Percentiles rank a stretch among this genome's conserved stretches.
These are phyloP conservation scores for Percopsis transmontana DNA, from an alignment of 2,113 vertebrate species.

Conservation along the genomic window DNA sequence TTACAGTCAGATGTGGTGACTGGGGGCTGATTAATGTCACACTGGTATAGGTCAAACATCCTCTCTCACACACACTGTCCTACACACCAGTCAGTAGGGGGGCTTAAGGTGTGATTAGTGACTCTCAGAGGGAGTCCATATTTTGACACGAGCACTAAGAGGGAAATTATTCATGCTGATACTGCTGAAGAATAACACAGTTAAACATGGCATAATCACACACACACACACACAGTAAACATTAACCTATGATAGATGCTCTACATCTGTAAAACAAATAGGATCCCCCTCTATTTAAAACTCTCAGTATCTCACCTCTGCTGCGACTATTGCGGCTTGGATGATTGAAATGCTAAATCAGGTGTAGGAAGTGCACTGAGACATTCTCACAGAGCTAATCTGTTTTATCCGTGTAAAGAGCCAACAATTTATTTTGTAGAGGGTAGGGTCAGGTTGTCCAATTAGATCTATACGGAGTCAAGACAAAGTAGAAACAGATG, in stretches of 20 bases:
- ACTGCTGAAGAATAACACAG: background rate
- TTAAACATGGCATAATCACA: no score
- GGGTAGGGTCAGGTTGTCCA: conserved; percentile 10
- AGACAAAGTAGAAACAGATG: conserved; percentile 52
- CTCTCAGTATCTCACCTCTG: no score
- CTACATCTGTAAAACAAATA: no score
- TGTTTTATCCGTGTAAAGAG: conserved; percentile 26
- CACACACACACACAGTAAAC: conserved; percentile 2
- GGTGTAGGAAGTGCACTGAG: no score
- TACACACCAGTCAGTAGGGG: conserved; percentile 1
- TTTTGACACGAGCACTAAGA: conserved; percentile 11
- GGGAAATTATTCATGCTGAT: conserved; percentile 19
- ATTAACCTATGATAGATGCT: no score
- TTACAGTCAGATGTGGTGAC: conserved; percentile 34
- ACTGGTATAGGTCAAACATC: conserved; percentile 11
- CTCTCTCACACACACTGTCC: conserved; percentile 7
- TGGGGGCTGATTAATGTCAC: conserved; percentile 36
- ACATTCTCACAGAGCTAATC: conserved; percentile 15
- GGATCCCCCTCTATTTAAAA: no score
- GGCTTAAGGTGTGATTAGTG: conserved; percentile 20
- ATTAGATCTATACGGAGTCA: conserved; percentile 12
- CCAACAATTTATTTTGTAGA: conserved; percentile 15
- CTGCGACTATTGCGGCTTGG: no score
- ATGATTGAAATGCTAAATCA: no score
- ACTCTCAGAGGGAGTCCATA: conserved; percentile 3